phyloP scores from a whole-genome alignment of 2,113 vertebrate genomes.

The Dasypus novemcinctus region DNA sequence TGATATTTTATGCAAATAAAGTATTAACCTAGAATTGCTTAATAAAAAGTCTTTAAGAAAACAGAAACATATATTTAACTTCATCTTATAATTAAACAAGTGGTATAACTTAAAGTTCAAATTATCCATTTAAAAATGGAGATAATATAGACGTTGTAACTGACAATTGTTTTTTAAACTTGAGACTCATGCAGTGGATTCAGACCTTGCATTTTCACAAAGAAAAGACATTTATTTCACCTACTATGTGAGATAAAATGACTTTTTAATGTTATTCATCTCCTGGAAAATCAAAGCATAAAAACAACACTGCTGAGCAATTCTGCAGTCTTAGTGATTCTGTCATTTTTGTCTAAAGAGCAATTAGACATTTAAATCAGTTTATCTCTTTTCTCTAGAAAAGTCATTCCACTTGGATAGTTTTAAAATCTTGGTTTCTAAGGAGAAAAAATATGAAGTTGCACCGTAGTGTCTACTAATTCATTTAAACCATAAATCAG shows the following conservation, averaged over 20 bases:
- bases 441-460: slow-evolving; percentile 54
- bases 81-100: not conserved
- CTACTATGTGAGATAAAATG: not conserved
- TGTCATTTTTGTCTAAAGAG: slow-evolving; percentile 31
- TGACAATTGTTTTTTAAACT: not conserved
- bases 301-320: not conserved
- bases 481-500: slow-evolving; percentile 78
- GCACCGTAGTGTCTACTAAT: slow-evolving; percentile 73
- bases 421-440: slow-evolving; percentile 55
- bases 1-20: slow-evolving; percentile 25
- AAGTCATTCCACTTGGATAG: slow-evolving; percentile 9
- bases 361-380: slow-evolving; percentile 37
- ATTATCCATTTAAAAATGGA: not conserved
- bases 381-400: slow-evolving; percentile 27
- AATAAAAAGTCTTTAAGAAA: slow-evolving; percentile 18
- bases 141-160: not conserved
- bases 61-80: not conserved
- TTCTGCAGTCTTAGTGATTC: not conserved
- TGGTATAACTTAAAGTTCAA: slow-evolving; percentile 3
- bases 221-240: not conserved
- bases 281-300: not conserved
- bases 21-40: not conserved
- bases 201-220: not conserved
- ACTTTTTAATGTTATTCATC: not conserved
- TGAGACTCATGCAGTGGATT: not conserved